Conservation (phyloP, 2,888 invertebrate genomes). For the Endomychus coccineus region DNA sequence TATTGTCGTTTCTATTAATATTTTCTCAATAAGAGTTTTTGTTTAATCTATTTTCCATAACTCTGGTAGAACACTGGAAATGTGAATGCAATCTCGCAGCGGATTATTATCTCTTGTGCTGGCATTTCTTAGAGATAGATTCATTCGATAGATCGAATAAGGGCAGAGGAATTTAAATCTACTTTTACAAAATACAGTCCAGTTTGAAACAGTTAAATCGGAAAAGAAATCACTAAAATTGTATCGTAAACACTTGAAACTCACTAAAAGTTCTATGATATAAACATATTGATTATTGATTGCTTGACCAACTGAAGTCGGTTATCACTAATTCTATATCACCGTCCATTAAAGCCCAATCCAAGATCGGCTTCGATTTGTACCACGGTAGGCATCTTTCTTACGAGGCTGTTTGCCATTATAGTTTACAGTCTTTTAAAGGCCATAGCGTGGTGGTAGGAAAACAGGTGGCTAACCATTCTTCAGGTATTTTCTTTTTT, state of each 20-base stretch:
- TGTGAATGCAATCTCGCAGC: too few relatives aligned
- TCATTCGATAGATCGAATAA: too few relatives aligned
- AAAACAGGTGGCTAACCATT: slow-evolving; percentile 24
- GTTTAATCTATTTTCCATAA: too few relatives aligned
- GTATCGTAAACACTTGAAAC: slow-evolving; percentile 7
- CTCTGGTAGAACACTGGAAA: too few relatives aligned
- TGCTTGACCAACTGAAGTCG: slow-evolving; percentile 7
- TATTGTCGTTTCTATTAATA: too few relatives aligned
- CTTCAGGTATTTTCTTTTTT: slow-evolving; percentile 32
- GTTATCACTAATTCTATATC: not conserved
- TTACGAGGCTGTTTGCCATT: slow-evolving; percentile 12
- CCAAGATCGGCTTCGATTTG: not conserved
- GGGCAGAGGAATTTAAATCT: too few relatives aligned
- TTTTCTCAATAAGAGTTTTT: too few relatives aligned
- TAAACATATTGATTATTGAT: slow-evolving; percentile 20
- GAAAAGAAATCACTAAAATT: too few relatives aligned
- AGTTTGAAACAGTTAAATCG: too few relatives aligned
- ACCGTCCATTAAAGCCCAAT: not conserved
- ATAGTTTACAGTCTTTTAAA: slow-evolving; percentile 20
- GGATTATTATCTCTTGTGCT: too few relatives aligned
- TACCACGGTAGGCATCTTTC: not conserved
- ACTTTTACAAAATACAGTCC: too few relatives aligned
- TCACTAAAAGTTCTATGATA: slow-evolving; percentile 16
- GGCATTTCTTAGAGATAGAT: too few relatives aligned
- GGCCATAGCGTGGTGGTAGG: slow-evolving; percentile 28